Base-by-base conservation (phyloP, 2,888 invertebrate genomes). In the Unio delphinus region DNA sequence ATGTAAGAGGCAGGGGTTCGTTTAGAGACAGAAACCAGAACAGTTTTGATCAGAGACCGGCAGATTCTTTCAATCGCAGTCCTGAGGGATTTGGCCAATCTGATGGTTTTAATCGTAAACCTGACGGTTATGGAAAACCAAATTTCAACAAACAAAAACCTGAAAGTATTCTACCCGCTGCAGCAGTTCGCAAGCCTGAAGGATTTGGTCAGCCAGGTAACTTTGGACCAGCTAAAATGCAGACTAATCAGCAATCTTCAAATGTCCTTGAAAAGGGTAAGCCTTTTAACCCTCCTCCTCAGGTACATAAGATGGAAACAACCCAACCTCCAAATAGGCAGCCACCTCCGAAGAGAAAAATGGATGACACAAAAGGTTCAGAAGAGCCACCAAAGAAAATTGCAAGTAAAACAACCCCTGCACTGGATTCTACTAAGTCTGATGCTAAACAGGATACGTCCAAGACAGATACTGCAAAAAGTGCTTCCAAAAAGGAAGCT, bases 401-500 rank as follows among this genome's bases (percentile, higher is more conserved):
- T 54, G 54, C 45, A 34, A 58, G 65, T 20, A 65, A 65, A 54
- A 23, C 57, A 26, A 34, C 54, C 1, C 18, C 59, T 59, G 26
- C 28, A 3, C 17, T 15, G 26, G 65, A 28, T n/a, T 26, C 30
- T 28, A 4, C 28, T 6, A 20, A 28, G 54, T 4, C 20, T 17
- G n/a, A 57, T 18, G n/a, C 5, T 15, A 23, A 18, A 23, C 59
- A 8, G 58, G 23, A 34, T 23, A 6, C 18, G 7, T 17, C 34
- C 30, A 30, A 58, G 15, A 54, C 55, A 45, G 34, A 34, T 7
- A n/a, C 54, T 20, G 30, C 59, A 34, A 55, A 57, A 64, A 18
- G 64, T 45, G 23, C 66, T 66, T 26, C 63, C 68, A n/a, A 28
- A 61, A 4, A 67, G 65, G 30, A 65, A 68, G 28, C 45, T 15